Percentiles rank a stretch among this genome's conserved stretches.
These are phyloP conservation scores for Dinocampus coccinellae DNA, from an alignment of 2,888 invertebrate species.

Conservation along the genomic window DNA sequence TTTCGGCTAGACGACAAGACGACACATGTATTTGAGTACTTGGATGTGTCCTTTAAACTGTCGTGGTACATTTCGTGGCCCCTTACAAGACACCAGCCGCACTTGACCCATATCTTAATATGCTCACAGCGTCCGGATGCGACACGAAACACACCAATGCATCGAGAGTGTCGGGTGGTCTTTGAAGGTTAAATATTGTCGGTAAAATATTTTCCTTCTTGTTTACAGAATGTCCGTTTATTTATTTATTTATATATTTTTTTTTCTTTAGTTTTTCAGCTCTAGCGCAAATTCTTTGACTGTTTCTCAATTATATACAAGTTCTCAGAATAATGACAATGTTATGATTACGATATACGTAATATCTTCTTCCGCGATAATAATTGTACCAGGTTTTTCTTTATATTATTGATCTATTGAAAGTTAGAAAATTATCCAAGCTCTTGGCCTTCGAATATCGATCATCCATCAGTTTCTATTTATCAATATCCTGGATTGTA, in stretches of 20 bases:
- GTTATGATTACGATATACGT: neutral
- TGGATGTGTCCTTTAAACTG: neutral
- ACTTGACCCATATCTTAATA: conserved; percentile 69
- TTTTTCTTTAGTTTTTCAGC: conserved; percentile 18
- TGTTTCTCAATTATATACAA: neutral
- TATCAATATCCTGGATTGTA: conserved; percentile 2
- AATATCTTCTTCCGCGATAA: conserved; percentile 2
- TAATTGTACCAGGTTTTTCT: conserved; percentile 12
- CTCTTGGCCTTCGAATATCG: neutral
- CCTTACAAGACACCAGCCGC: conserved; percentile 66
- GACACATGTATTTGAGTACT: neutral
- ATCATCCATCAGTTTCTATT: conserved; percentile 10
- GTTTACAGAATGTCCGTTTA: neutral
- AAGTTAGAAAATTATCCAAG: neutral
- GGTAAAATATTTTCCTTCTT: conserved; percentile 14
- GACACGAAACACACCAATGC: conserved; percentile 47
- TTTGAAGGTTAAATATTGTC: conserved; percentile 29
- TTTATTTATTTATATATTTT: neutral
- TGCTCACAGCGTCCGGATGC: conserved; percentile 66
- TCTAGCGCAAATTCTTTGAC: conserved; percentile 15
- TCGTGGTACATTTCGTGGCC: conserved; percentile 24
- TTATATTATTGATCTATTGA: neutral
- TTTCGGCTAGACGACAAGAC: neutral
- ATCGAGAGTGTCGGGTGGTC: conserved; percentile 35
- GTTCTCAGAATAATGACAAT: neutral